These are phyloP conservation scores for Planococcus citri DNA, from an alignment of 1,140 invertebrate species.

Conservation along the genomic window DNA sequence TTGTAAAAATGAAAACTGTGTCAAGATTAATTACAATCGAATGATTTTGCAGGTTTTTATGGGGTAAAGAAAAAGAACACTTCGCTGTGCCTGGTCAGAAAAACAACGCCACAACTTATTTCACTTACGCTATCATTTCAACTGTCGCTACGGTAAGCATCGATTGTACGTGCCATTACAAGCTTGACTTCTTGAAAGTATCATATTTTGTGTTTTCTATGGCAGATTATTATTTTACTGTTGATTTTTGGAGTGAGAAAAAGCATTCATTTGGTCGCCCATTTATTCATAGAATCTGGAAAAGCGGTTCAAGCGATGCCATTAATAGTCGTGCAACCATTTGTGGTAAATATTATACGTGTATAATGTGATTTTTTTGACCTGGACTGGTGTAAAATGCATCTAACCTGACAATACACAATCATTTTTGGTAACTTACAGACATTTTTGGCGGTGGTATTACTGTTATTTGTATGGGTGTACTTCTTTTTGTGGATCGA, in stretches of 20 bases:
- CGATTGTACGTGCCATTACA: neutral
- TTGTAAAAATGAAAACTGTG: too few species aligned
- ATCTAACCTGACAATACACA: too few species aligned
- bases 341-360: constrained; percentile 43
- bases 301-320: constrained; percentile 59
- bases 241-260: constrained; percentile 59
- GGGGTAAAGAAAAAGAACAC: neutral
- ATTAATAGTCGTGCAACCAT: constrained; percentile 56
- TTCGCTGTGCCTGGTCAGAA: constrained; percentile 28
- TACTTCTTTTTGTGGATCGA: constrained; percentile 48
- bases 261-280: constrained; percentile 51
- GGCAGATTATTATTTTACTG: constrained; percentile 44
- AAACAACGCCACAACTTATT: constrained; percentile 30
- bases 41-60: neutral
- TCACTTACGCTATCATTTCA: constrained; percentile 45
- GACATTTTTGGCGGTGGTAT: constrained; percentile 48
- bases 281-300: constrained; percentile 61
- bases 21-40: too few species aligned
- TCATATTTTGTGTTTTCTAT: constrained; percentile 19
- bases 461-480: constrained; percentile 44
- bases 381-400: too few species aligned
- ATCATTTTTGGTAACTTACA: too few species aligned
- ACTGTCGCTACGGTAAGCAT: constrained; percentile 44
- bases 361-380: neutral
- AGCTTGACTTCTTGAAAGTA: neutral